Conservation (phyloP, 2,888 invertebrate genomes). For the Phragmatobia fuliginosa region DNA sequence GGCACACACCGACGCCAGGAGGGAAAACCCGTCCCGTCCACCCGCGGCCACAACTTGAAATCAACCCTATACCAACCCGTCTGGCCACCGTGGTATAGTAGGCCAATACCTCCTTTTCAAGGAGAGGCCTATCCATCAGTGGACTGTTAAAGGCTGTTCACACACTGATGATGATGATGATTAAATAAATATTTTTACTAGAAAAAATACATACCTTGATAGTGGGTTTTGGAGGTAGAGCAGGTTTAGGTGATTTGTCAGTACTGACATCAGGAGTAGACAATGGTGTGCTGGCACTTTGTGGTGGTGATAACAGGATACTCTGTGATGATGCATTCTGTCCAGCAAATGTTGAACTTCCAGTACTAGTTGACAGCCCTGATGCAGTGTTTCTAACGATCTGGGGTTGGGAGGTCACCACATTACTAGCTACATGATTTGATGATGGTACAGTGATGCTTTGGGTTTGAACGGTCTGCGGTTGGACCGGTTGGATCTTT, state of each 20-base stretch:
- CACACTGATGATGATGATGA: too few relatives aligned
- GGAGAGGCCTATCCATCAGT: too few relatives aligned
- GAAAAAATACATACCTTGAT: constrained; percentile 78
- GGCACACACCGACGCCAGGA: too few relatives aligned
- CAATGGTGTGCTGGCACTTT: constrained; percentile 87
- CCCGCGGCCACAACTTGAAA: too few relatives aligned
- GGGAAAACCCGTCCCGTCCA: too few relatives aligned
- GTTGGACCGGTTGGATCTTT: constrained; percentile 93
- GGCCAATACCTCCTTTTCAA: too few relatives aligned
- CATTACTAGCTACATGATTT: constrained; percentile 82
- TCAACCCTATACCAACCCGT: too few relatives aligned
- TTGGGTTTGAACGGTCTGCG: constrained; percentile 89
- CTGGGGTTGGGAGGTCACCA: constrained; percentile 82
- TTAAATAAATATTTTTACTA: neutral
- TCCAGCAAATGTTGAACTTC: constrained; percentile 73
- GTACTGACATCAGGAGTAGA: constrained; percentile 84
- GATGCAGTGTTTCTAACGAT: constrained; percentile 84
- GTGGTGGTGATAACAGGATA: constrained; percentile 87
- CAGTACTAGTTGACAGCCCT: constrained; percentile 80
- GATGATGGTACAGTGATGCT: constrained; percentile 69
- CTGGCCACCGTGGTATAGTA: too few relatives aligned
- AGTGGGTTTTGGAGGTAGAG: constrained; percentile 94
- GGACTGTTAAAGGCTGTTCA: too few relatives aligned
- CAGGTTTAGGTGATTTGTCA: constrained; percentile 90
- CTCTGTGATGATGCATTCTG: constrained; percentile 78